Evolutionary conservation across 2,888 invertebrate genomes (phyloP), one percentile per base, ranked within the genome.

Genomic region (Hoplodrina blanda): DNA sequence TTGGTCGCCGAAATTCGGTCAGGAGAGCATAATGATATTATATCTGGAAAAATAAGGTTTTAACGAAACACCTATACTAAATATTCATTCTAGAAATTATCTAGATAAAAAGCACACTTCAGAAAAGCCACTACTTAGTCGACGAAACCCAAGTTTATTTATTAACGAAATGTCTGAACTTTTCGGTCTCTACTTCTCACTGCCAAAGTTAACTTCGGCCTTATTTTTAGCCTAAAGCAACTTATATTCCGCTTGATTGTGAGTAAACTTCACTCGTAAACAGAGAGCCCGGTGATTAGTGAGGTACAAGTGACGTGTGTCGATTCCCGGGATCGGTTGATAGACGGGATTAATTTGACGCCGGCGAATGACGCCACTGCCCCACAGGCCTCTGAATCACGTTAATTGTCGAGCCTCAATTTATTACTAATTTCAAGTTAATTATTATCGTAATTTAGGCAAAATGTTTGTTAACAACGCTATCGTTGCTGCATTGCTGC

Each of bases 321-420:
- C 73, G 73, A 80, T 71, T 64, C 65, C 68, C 54, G 53, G 54
- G 70, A 78, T 69, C 57, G 68, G 69, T 78, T 87, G 84, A 86
- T 85, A 63, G 79, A 85, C 80, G 78, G 80, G 81, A 81, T 84
- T 89, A 87, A 89, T 89, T 85, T 84, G 80, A 85, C 78, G 72
- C 72, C 56, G 71, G 56, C 50, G 53, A 25, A 41, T 55, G 74
- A 66, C 69, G 62, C 78, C 61, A 62, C 50, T 70, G 50, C 65
- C 67, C 71, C 62, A 49, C 30, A 41, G 63, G 50, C 60, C 69
- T 69, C 69, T 80, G 84, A 83, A 81, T 82, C 78, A 81, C 62
- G 78, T 76, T 87, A 87, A 86, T 87, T 80, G 81, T 73, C 73
- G 71, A 66, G 59, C 65, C 20, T 55, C 67, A 69, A 88, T 87